Base-by-base conservation (phyloP, 2,113 vertebrate genomes). In the Dolichallabes microphthalmus region DNA sequence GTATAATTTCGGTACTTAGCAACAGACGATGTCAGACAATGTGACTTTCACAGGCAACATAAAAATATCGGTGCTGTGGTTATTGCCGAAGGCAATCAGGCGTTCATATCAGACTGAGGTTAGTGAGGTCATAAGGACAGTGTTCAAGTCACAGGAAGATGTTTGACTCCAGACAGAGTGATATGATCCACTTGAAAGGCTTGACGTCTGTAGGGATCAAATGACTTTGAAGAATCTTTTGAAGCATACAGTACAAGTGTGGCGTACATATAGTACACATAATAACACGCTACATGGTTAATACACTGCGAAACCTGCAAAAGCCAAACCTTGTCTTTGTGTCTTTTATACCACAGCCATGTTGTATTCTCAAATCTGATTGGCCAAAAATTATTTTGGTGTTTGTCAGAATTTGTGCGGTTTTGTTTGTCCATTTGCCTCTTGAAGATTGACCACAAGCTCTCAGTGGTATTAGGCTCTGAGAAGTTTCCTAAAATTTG, bases 101-200 rank as follows among this genome's bases (percentile, higher is more conserved):
- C 69, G 22, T 68, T 50, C 32, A 61, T 63, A 82, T 83, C 14
- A 78, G 58, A 27, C 52, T 14, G 27, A 53, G 32, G 80, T 85
- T 68, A 78, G 39, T 32, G 52, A 89, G 74, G 58, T 85, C 57
- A 88, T 57, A 84, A 60, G 86, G 39, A 82, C 71, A 69, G 79
- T 57, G 71, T 30, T 80, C 39, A 85, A 82, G 20, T 55, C 64
- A 85, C 82, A 84, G 60, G 71, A 80, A 27, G 52, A 83, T 39
- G 27, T 71, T 84, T 77, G 19, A 35, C 53, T 81, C 27, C 66
- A 45, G 45, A 86, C 61, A 84, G 83, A 89, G 79, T 82, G 20
- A 73, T 58, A 84, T 63, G 84, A 75, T 57, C 35, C 19, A 87
- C 66, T 87, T 87, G 66, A 58, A 87, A 82, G 66, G 71, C 57